Evolutionary conservation across 2,797 vertebrate species (phyloP).

Genomic region (Chrosomus eos): DNA sequence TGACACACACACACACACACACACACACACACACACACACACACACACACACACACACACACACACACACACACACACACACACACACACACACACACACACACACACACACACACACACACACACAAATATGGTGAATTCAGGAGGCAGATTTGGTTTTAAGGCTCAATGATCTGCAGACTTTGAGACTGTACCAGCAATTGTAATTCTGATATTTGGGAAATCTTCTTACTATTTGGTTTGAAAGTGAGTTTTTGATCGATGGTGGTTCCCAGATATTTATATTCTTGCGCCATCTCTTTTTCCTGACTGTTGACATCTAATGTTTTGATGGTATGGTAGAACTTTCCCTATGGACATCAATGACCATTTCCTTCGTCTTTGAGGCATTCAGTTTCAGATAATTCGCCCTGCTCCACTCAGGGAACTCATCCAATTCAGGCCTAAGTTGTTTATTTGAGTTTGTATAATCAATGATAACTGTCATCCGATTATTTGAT

Average conservation of each 20-base stretch:
- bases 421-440: neutral
- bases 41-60: too few relatives aligned
- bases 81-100: too few relatives aligned
- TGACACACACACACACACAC: too few relatives aligned
- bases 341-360: neutral
- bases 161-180: too few relatives aligned
- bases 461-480: neutral
- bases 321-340: neutral
- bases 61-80: too few relatives aligned
- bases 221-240: neutral
- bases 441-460: neutral
- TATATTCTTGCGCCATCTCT: neutral
- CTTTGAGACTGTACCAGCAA: too few relatives aligned
- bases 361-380: neutral
- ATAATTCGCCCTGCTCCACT: neutral
- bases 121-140: too few relatives aligned
- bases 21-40: too few relatives aligned
- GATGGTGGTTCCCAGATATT: neutral
- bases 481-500: neutral
- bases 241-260: neutral
- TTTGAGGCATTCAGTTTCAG: neutral
- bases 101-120: too few relatives aligned
- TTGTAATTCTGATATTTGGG: neutral
- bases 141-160: too few relatives aligned
- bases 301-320: constrained; percentile 9